A percentile compares a stretch with the other conserved stretches of the same genome.
Evolutionary conservation across 2,888 invertebrate genomes (phyloP).

Genomic region (Cephus sareptanus): DNA sequence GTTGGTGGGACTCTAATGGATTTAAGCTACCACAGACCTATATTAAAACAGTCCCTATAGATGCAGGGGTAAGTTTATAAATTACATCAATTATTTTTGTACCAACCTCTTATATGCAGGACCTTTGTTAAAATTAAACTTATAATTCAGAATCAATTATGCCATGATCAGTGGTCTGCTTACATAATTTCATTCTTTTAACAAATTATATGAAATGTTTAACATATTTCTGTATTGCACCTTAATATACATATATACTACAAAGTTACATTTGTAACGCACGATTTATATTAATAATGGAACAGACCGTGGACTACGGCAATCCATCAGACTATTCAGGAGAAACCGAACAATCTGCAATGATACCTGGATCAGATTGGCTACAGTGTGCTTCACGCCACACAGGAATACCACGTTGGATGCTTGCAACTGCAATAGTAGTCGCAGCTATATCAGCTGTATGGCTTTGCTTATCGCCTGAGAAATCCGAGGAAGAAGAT

Average conservation of each 20-base stretch:
- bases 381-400: conserved; percentile 47
- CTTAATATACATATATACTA: no score
- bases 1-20: conserved; percentile 60
- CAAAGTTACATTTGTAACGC: conserved; percentile 11
- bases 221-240: not conserved
- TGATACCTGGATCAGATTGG: conserved; percentile 50
- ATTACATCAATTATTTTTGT: not conserved
- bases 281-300: conserved; percentile 14
- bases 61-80: conserved; percentile 46
- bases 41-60: conserved; percentile 57
- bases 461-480: conserved; percentile 46
- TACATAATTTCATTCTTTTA: not conserved
- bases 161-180: not conserved
- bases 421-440: conserved; percentile 41
- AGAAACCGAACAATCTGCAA: conserved; percentile 49
- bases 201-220: not conserved
- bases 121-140: not conserved
- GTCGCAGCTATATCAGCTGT: conserved; percentile 41
- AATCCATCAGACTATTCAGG: conserved; percentile 52
- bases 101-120: not conserved
- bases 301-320: conserved; percentile 54
- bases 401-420: conserved; percentile 51
- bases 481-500: conserved; percentile 39
- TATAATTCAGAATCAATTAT: not conserved
- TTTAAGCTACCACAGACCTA: conserved; percentile 61